Conservation (phyloP, 2,888 invertebrate genomes). For the Caenorhabditis becei region DNA sequence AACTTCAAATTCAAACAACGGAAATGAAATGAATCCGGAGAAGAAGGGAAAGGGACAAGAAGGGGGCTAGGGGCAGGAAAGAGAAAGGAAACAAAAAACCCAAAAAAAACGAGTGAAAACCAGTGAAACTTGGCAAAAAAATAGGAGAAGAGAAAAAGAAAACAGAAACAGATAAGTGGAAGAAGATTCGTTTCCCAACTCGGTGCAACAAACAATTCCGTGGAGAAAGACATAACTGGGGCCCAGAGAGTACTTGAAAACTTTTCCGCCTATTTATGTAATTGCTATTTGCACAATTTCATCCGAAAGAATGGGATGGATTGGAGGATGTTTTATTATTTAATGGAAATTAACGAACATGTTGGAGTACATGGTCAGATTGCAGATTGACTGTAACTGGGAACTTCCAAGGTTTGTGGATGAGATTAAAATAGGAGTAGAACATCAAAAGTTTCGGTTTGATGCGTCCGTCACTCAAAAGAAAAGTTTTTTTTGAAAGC, state of each 20-base stretch:
- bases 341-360: too few relatives aligned
- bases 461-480: background rate
- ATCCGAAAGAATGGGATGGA: background rate
- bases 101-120: background rate
- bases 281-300: slow-evolving; percentile 34
- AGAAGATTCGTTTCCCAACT: slow-evolving; percentile 35
- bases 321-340: background rate
- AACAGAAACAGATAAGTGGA: slow-evolving; percentile 47
- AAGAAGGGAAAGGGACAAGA: too few relatives aligned
- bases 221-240: slow-evolving; percentile 27
- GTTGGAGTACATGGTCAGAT: too few relatives aligned
- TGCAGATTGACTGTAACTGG: too few relatives aligned
- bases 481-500: background rate
- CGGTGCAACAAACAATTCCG: slow-evolving; percentile 51
- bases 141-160: background rate
- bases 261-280: slow-evolving; percentile 44
- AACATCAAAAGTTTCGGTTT: background rate
- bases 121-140: background rate
- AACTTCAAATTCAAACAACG: slow-evolving; percentile 42
- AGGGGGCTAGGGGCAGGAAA: too few relatives aligned
- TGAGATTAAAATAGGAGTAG: background rate
- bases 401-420: too few relatives aligned
- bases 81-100: too few relatives aligned
- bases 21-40: slow-evolving; percentile 35
- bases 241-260: slow-evolving; percentile 49